Conservation (phyloP, 2,888 invertebrate species). For the Metallyticus violacea region DNA sequence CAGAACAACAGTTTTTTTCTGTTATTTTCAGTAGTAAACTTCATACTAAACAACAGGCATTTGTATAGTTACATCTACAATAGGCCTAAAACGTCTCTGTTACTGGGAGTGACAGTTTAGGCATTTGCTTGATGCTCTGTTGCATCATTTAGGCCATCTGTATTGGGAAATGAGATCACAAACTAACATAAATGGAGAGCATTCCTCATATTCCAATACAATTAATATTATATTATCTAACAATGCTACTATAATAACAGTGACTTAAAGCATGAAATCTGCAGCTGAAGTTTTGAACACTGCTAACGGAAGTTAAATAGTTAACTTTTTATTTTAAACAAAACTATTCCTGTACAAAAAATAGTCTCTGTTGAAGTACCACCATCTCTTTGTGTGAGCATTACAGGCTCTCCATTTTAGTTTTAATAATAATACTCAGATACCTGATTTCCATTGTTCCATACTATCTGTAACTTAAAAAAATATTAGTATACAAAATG, state of each 20-base stretch:
- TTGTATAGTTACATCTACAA: slow-evolving; percentile 12
- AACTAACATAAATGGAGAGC: not conserved
- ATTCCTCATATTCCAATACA: not conserved
- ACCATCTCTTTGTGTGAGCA: not conserved
- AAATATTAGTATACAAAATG: not conserved
- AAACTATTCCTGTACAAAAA: not conserved
- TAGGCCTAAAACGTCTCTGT: not conserved
- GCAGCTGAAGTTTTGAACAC: not conserved
- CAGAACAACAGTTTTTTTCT: not conserved
- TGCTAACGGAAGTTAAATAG: not conserved
- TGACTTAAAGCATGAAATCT: not conserved
- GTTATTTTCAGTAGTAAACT: not conserved
- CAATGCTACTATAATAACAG: not conserved
- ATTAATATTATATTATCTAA: no score
- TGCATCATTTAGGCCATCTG: not conserved
- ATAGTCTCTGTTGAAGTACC: not conserved
- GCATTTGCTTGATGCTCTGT: not conserved
- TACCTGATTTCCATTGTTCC: not conserved
- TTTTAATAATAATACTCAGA: not conserved
- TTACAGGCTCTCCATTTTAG: not conserved
- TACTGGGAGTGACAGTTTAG: not conserved
- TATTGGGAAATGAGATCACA: slow-evolving; percentile 5
- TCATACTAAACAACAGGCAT: slow-evolving; percentile 13
- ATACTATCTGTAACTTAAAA: not conserved
- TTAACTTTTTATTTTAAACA: not conserved